A percentile compares a stretch with the other conserved stretches of the same genome.
Conservation (phyloP, 2,113 vertebrate genomes). For the Corapipo altera region DNA sequence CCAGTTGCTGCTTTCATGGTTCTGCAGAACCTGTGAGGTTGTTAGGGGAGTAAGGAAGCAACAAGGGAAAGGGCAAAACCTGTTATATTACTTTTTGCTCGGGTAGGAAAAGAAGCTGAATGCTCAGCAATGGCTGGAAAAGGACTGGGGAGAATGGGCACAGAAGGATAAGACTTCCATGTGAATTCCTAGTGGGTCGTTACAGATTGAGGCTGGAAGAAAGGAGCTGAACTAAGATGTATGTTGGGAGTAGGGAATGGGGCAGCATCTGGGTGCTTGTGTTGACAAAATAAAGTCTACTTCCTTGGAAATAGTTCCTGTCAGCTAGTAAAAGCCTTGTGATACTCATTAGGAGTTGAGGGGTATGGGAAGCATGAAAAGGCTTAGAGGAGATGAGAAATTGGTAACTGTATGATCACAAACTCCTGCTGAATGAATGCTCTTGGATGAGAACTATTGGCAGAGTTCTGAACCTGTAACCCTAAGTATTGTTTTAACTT, state of each 20-base stretch:
- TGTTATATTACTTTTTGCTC: not conserved
- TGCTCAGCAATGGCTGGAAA: not conserved
- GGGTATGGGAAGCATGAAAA: not conserved
- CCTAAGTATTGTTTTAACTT: conserved; percentile 2
- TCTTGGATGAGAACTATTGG: not conserved
- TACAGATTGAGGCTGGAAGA: not conserved
- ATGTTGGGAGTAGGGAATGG: not conserved
- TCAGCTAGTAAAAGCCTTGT: not conserved
- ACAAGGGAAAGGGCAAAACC: not conserved
- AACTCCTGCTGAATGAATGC: not conserved
- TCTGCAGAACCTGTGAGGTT: not conserved
- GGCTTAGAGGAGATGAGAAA: not conserved
- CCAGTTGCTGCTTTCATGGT: not conserved
- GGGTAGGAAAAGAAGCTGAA: not conserved
- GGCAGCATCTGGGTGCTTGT: not conserved
- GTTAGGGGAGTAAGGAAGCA: not conserved
- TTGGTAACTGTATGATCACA: not conserved
- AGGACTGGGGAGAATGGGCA: not conserved
- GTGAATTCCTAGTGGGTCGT: not conserved
- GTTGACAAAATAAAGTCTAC: not conserved
- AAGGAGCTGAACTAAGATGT: not conserved
- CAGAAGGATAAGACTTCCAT: not conserved
- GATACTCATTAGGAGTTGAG: not conserved
- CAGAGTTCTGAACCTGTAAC: conserved; percentile 21
- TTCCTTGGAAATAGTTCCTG: not conserved